Base-by-base conservation (phyloP, 2,888 invertebrate species). In the Cryptophagus acutangulus region DNA sequence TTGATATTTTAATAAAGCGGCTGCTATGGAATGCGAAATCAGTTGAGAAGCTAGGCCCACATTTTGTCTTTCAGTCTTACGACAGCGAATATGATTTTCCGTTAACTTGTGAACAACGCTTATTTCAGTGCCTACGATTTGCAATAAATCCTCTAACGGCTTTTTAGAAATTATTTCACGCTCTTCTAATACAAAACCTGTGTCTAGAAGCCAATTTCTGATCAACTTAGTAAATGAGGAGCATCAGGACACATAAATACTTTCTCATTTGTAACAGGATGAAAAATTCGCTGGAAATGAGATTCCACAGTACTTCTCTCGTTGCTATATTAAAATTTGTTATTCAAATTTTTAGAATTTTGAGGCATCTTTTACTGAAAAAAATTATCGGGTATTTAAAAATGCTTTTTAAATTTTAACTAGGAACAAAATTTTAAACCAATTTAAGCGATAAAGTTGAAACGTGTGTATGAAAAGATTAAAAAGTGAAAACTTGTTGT, bases 1-100 rank as follows among this genome's bases (percentile, higher is more conserved):
- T n/a, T 36, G 18, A 46, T 55, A 51, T 14, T 47, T 41, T 36
- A 47, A 40, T 24, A 59, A 41, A 9, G 56, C 57, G 26, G 46
- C 52, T 4, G 55, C 58, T 8, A 53, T 55, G 3, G 52, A 49
- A 31, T 57, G 51, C 1, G 55, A 57, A n/a, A 55, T 33, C 2
- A 58, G 40, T 38, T 60, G 50, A 6, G 51, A 45, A 3, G 59
- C 57, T 28, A 57, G 33, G 5, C 15, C 17, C 1, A 59, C 48
- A 41, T 54, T 55, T 43, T 56, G 58, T 35, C 56, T 37, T 41
- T 51, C 38, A 20, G 35, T 15, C 29, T 38, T 41, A 29, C 40
- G 43, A 41, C 56, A 55, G 9, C 38, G 35, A 3, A 60, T 28
- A 34, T 59, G 59, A 9, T 29, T 12, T 17, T 33, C 15, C 5